phyloP scores from a whole-genome alignment of 2,797 vertebrate species.

The Catharus ustulatus region DNA sequence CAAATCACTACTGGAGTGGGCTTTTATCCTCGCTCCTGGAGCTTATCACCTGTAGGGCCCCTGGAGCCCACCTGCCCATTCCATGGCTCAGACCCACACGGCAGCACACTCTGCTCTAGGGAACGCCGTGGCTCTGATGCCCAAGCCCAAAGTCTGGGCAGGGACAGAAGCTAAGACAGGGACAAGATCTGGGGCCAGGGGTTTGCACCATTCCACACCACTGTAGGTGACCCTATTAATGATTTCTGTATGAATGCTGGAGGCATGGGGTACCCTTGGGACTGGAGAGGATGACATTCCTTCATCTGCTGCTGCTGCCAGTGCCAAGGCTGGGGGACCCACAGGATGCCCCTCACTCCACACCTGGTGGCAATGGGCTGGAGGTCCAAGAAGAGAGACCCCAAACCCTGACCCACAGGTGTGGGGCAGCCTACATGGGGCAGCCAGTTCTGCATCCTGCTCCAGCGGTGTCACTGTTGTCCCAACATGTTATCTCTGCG shows the following conservation, averaged over 20 bases:
- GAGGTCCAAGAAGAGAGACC: not conserved
- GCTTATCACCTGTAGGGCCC: not conserved
- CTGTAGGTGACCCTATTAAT: not conserved
- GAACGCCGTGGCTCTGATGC: rapidly evolving
- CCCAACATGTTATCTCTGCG: not conserved
- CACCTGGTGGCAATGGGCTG: not conserved
- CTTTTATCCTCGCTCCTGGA: not conserved
- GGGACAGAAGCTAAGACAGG: not conserved
- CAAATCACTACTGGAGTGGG: not conserved
- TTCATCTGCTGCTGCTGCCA: rapidly evolving
- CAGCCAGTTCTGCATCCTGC: not conserved
- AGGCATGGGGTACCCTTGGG: rapidly evolving
- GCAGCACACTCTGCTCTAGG: rapidly evolving
- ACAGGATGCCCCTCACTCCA: rapidly evolving
- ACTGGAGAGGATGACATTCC: not conserved
- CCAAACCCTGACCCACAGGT: rapidly evolving
- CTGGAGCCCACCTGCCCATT: not conserved
- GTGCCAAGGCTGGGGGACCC: rapidly evolving
- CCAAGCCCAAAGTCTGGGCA: not conserved
- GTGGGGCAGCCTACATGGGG: rapidly evolving
- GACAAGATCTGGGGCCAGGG: not conserved
- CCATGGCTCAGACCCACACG: rapidly evolving
- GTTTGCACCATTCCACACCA: not conserved
- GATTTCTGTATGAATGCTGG: not conserved
- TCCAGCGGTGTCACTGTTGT: rapidly evolving